Percentiles rank a stretch among this genome's conserved stretches.
phyloP scores from a whole-genome alignment of 2,797 vertebrate genomes.

The Sarcophilus harrisii region DNA sequence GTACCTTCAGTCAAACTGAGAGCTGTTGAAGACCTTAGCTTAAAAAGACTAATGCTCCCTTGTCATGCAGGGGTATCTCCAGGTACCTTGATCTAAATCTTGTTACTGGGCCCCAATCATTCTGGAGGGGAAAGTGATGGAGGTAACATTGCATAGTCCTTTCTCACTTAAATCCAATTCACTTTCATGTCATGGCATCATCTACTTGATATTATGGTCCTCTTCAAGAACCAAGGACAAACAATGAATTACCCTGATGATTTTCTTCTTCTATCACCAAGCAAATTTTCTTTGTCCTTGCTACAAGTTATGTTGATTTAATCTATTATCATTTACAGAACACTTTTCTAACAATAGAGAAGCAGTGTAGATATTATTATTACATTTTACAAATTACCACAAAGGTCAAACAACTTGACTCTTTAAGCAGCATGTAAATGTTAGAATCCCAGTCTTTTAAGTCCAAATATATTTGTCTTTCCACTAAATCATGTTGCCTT shows the following conservation, averaged over 20 bases:
- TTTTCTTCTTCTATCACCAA: not conserved
- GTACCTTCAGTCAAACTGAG: no score
- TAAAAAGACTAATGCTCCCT: no score
- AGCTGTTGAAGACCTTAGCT: no score
- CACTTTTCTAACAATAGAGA: not conserved
- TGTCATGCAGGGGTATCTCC: no score
- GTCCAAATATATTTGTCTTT: not conserved
- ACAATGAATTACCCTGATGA: not conserved
- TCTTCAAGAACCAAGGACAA: no score
- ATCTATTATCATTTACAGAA: not conserved
- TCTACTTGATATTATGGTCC: no score
- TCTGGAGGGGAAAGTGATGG: no score
- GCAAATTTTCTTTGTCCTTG: not conserved
- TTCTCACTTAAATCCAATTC: no score
- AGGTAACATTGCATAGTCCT: no score
- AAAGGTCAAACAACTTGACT: not conserved
- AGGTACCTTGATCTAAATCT: no score
- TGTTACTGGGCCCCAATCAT: no score
- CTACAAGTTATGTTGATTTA: not conserved
- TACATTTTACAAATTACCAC: not conserved
- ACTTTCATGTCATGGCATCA: no score
- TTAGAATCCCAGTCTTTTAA: not conserved
- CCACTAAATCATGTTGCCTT: not conserved
- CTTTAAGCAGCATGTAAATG: not conserved
- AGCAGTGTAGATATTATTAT: not conserved